Conservation (phyloP, 1,140 invertebrate genomes). For the Antheraea mylitta region DNA sequence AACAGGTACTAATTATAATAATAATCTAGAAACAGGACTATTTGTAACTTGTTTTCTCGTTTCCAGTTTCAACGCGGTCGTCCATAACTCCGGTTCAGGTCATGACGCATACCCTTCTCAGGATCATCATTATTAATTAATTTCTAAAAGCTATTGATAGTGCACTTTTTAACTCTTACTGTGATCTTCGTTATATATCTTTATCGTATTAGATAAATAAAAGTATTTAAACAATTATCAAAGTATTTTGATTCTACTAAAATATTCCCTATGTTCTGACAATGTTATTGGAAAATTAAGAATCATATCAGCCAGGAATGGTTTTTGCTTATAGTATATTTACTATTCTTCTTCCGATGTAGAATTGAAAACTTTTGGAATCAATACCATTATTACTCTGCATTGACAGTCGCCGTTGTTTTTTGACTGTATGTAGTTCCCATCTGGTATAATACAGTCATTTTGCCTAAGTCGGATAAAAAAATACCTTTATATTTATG, state of each 20-base stretch:
- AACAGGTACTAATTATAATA: constrained; percentile 41
- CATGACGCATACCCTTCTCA: constrained; percentile 64
- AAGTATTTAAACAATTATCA: neutral
- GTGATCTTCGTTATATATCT: constrained; percentile 33
- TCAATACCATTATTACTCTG: too few species aligned
- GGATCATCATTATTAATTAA: constrained; percentile 48
- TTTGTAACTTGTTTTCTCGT: constrained; percentile 34
- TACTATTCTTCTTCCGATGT: too few species aligned
- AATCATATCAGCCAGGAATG: too few species aligned
- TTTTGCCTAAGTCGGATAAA: too few species aligned
- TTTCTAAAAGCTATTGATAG: constrained; percentile 21
- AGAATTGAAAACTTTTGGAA: too few species aligned
- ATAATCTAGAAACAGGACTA: constrained; percentile 45
- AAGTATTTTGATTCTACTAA: neutral
- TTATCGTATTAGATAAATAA: constrained; percentile 5
- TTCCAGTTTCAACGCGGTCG: constrained; percentile 82
- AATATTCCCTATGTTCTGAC: too few species aligned
- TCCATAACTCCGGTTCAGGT: constrained; percentile 76
- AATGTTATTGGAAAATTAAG: too few species aligned
- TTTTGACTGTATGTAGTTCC: too few species aligned
- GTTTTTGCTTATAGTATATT: too few species aligned
- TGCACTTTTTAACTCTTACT: constrained; percentile 41
- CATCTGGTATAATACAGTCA: too few species aligned
- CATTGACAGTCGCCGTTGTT: too few species aligned
- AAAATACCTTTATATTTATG: too few species aligned